A percentile compares a stretch with the other conserved stretches of the same genome.
Evolutionary conservation across 2,888 invertebrate genomes (phyloP).

Genomic region (Cephus sareptanus): DNA sequence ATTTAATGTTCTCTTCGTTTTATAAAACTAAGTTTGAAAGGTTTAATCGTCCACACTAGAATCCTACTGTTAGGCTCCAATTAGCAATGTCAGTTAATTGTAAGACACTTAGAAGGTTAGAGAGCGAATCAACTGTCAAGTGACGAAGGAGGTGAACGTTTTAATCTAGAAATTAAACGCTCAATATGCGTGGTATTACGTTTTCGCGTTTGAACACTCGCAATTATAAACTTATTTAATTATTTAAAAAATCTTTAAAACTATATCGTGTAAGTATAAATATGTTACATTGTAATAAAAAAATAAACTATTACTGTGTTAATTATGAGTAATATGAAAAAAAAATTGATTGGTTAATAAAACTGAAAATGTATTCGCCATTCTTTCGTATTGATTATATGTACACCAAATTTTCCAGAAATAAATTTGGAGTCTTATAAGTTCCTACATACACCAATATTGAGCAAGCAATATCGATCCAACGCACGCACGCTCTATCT

Average conservation of each 20-base stretch:
- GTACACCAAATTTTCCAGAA: background rate
- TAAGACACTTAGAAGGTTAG: background rate
- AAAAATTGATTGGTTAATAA: too few species aligned
- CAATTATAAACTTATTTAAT: background rate
- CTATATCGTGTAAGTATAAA: too few species aligned
- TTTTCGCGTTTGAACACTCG: too few species aligned
- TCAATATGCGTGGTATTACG: background rate
- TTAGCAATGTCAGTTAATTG: background rate
- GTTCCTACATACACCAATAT: background rate
- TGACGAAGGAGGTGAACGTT: background rate
- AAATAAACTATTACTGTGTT: too few species aligned
- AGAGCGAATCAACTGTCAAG: too few species aligned
- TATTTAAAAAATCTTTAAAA: too few species aligned
- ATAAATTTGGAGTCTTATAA: background rate
- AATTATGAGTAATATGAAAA: too few species aligned
- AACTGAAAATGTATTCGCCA: background rate
- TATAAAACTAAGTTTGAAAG: background rate
- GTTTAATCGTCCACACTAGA: background rate
- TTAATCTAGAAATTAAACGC: background rate
- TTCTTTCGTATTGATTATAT: background rate
- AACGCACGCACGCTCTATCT: background rate
- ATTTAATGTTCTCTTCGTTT: background rate
- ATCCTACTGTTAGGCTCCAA: background rate
- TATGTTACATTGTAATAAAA: too few species aligned
- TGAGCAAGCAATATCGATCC: background rate